Percentiles rank a stretch among this genome's conserved stretches.
These are phyloP conservation scores for Eulemur macaco DNA, from an alignment of 2,113 vertebrate species.

Conservation along the genomic window DNA sequence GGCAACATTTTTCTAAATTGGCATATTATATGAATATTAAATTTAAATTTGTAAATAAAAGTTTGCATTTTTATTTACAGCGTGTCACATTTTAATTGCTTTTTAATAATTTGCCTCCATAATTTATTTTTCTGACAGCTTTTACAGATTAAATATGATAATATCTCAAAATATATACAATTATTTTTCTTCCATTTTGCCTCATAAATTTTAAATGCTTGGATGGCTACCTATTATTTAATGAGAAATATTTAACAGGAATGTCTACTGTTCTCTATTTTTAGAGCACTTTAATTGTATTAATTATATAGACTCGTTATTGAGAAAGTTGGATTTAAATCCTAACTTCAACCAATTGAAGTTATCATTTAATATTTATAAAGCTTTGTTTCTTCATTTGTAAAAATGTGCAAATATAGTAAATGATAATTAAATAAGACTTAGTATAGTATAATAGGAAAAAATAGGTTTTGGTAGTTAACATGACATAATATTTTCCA, in stretches of 20 bases:
- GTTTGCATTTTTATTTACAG: conserved; percentile 58
- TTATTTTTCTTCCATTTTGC: not conserved
- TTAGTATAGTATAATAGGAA: not conserved
- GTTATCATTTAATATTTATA: not conserved
- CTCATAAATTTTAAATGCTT: not conserved
- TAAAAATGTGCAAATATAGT: not conserved
- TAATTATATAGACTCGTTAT: not conserved
- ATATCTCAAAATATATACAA: not conserved
- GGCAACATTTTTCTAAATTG: conserved; percentile 38
- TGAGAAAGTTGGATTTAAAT: not conserved
- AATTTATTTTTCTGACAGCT: conserved; percentile 54
- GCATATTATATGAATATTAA: conserved; percentile 55
- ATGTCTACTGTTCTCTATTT: not conserved
- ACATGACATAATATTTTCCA: not conserved
- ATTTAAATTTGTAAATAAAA: conserved; percentile 50
- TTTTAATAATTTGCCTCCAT: conserved; percentile 49
- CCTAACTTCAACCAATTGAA: not conserved
- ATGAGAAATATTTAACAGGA: not conserved
- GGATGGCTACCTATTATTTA: not conserved
- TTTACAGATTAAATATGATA: conserved; percentile 1
- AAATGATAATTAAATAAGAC: not conserved
- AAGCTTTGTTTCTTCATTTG: not conserved
- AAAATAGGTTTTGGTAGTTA: not conserved
- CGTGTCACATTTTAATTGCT: conserved; percentile 64
- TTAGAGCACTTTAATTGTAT: not conserved